These are phyloP conservation scores for Diplosoma virens DNA, from an alignment of 23 tunicate species.

Conservation along the genomic window DNA sequence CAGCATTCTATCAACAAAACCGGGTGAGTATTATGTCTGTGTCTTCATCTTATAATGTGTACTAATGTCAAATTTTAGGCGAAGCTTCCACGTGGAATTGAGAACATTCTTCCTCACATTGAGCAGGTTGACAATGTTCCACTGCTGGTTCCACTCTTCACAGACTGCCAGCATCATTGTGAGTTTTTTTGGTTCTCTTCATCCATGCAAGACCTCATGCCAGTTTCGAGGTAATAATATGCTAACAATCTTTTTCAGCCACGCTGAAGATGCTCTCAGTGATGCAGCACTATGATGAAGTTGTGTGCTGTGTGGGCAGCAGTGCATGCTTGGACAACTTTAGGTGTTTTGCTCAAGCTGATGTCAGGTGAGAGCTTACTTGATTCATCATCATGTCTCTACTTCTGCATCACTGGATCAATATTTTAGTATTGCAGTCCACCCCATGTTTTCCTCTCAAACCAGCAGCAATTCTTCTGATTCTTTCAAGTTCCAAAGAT, in stretches of 20 bases:
- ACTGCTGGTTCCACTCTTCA: constrained; percentile 75
- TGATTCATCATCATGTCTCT: too few species aligned
- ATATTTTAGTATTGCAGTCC: too few species aligned
- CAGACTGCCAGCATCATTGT: constrained; percentile 66
- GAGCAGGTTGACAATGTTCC: constrained; percentile 91
- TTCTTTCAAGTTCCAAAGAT: too few species aligned
- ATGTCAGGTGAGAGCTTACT: constrained; percentile 80
- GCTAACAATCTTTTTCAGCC: constrained; percentile 12
- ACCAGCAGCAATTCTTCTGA: too few species aligned
- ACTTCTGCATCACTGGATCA: too few species aligned
- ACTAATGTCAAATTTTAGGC: constrained; percentile 51
- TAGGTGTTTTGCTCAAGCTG: constrained; percentile 57
- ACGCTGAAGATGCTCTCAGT: constrained; percentile 61
- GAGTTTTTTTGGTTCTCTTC: not conserved
- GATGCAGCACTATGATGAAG: constrained; percentile 83
- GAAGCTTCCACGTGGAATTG: constrained; percentile 80
- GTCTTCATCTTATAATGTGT: not conserved
- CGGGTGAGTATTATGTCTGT: constrained; percentile 25
- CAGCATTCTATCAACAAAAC: constrained; percentile 65
- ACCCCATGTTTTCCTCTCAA: too few species aligned
- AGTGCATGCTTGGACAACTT: constrained; percentile 64
- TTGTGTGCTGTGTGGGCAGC: constrained; percentile 88
- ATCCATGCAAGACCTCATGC: not conserved
- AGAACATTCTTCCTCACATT: constrained; percentile 85
- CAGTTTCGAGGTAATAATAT: not conserved